These are phyloP conservation scores for Notoglanidium macrostoma DNA, from an alignment of 2,797 vertebrate species.

Conservation along the genomic window DNA sequence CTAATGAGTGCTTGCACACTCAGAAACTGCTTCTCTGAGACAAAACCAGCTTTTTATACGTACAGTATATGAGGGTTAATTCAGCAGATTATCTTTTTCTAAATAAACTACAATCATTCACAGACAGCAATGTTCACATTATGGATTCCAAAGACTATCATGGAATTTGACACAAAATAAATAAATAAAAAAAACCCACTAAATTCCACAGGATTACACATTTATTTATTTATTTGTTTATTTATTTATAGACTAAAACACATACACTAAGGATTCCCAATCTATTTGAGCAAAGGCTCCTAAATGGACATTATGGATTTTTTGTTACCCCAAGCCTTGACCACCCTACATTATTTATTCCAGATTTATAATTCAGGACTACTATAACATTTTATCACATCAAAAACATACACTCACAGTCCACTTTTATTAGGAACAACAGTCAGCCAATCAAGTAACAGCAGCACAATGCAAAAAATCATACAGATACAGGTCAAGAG, in stretches of 20 bases:
- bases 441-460: background rate
- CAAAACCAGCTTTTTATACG: background rate
- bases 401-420: background rate
- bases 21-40: background rate
- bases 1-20: background rate
- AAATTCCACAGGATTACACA: background rate
- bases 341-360: background rate
- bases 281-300: background rate
- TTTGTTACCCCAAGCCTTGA: background rate
- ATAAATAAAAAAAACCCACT: background rate
- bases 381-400: background rate
- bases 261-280: background rate
- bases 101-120: background rate
- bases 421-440: background rate
- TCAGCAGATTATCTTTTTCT: background rate
- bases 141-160: background rate
- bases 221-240: background rate
- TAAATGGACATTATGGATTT: background rate
- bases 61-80: background rate
- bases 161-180: background rate
- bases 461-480: background rate
- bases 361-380: background rate
- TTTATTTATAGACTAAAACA: background rate
- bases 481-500: background rate
- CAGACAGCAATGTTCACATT: background rate